Percentiles rank a stretch among this genome's conserved stretches.
phyloP scores from a whole-genome alignment of 2,113 vertebrate genomes.

The Capra hircus region DNA sequence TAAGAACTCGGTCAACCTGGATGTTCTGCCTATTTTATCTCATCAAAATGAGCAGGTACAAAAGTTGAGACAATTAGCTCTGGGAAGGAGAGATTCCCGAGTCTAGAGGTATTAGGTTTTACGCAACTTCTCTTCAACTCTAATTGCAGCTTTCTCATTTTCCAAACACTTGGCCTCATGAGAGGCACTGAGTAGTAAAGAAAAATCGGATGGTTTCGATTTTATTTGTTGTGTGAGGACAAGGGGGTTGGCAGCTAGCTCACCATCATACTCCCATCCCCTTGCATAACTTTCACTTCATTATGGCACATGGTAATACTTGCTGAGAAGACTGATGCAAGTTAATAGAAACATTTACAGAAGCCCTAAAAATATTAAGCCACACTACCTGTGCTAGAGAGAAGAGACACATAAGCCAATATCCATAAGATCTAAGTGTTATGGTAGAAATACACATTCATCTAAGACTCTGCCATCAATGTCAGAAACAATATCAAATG shows the following conservation, averaged over 20 bases:
- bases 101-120: not conserved
- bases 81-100: not conserved
- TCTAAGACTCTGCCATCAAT: not conserved
- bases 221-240: not conserved
- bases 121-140: not conserved
- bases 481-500: not conserved
- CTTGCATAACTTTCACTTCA: not conserved
- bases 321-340: not conserved
- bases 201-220: not conserved
- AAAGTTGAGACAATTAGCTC: not conserved
- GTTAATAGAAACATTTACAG: not conserved
- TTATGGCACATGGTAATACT: not conserved
- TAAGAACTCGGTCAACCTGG: not conserved
- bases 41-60: not conserved
- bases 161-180: not conserved
- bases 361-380: not conserved
- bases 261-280: rapidly evolving
- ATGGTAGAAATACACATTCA: not conserved
- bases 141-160: not conserved
- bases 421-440: not conserved
- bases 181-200: not conserved
- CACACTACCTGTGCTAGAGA: not conserved
- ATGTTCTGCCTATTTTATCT: not conserved
- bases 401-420: not conserved
- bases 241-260: not conserved